phyloP scores from a whole-genome alignment of 2,888 invertebrate genomes.

The Euclidia mi region DNA sequence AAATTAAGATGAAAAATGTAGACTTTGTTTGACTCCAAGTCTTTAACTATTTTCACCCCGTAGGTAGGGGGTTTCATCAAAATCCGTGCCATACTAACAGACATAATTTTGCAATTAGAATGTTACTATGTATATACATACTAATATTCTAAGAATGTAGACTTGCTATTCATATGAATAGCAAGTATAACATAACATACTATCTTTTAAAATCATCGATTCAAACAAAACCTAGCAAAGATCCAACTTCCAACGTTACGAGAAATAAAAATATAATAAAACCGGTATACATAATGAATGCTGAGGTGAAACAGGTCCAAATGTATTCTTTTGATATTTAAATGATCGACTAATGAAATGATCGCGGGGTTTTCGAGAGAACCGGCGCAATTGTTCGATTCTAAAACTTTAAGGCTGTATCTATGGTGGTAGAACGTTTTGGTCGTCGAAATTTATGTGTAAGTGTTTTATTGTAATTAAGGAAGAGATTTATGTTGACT shows the following conservation, averaged over 20 bases:
- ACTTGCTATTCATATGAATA: too few relatives aligned
- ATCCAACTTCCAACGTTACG: constrained; percentile 18
- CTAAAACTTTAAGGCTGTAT: constrained; percentile 31
- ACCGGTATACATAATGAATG: constrained; percentile 60
- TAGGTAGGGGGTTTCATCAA: too few relatives aligned
- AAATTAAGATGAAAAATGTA: too few relatives aligned
- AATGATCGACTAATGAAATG: constrained; percentile 79
- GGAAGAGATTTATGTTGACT: too few relatives aligned
- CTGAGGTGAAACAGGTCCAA: constrained; percentile 61
- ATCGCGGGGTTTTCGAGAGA: constrained; percentile 55
- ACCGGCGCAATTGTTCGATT: constrained; percentile 33
- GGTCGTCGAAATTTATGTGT: constrained; percentile 7
- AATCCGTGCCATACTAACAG: too few relatives aligned
- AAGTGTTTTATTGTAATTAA: constrained; percentile 8
- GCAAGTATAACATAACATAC: not conserved
- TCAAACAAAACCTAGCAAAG: constrained; percentile 26
- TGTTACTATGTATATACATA: too few relatives aligned
- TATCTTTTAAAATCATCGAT: constrained; percentile 10
- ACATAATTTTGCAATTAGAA: too few relatives aligned
- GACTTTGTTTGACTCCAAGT: too few relatives aligned
- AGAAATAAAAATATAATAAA: constrained; percentile 57
- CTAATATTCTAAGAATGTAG: too few relatives aligned
- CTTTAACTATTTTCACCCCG: too few relatives aligned
- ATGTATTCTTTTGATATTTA: constrained; percentile 85
- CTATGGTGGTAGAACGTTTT: constrained; percentile 8